Evolutionary conservation across 2,113 vertebrate species (phyloP), one percentile per base, ranked within the genome.

Genomic region (Stictonetta naevosa): DNA sequence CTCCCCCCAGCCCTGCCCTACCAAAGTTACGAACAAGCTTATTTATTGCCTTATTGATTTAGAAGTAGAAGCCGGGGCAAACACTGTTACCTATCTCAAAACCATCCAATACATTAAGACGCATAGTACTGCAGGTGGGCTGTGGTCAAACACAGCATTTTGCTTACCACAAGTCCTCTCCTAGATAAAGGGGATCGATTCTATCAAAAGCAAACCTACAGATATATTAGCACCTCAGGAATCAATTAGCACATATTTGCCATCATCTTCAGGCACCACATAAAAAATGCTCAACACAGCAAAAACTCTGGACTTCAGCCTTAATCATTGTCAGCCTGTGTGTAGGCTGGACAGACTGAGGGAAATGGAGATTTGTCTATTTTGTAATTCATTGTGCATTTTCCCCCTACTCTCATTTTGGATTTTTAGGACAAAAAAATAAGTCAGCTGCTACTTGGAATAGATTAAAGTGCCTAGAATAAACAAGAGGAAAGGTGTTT

Each of bases 51-150:
- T 77, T 63, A 55, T 46, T 64, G 64, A 59, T 40, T 23, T 7
- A 83, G 33, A 69, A 88, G 25, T 28, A 22, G 40, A 58, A 83
- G 4, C 9, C 3, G 6, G 40, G 69, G 18, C 25, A 83, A 59
- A 68, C 14, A 63, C 23, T 5, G 3, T 28, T 82, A 53, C 76
- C n/a, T 17, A 38, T 21, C 31, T 46, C 55, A 73, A 64, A 89
- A 55, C 3, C 6, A 21, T 3, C 5, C 0, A 2, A 56, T 46
- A 23, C 19, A n/a, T 55, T 66, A 69, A 34, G 44, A 66, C 26
- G 5, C 33, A 90, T 0, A 0, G 15, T 46, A 64, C 29, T 3
- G 0, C 11, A 81, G 38, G 46, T 10, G 92, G 10, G 19, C 14
- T 81, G 38, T 3, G 12, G 21, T 56, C n/a, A 77, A 59, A 29